phyloP scores from a whole-genome alignment of 2,113 vertebrate species.

The Bos indicus region DNA sequence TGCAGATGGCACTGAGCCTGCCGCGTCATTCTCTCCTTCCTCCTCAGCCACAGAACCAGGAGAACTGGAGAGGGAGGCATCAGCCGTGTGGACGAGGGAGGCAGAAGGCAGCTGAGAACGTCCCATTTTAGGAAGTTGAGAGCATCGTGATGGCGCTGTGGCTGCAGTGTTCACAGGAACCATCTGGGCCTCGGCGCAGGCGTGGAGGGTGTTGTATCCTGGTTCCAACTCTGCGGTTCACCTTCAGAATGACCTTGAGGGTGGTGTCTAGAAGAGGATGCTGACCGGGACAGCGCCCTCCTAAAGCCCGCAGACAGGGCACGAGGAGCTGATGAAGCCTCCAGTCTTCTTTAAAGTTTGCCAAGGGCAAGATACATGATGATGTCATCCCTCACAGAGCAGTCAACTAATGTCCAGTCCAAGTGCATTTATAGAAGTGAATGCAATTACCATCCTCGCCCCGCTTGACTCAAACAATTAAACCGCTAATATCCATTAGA shows the following conservation, averaged over 20 bases:
- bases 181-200: background rate
- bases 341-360: constrained; percentile 1
- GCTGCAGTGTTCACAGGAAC: background rate
- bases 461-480: background rate
- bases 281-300: background rate
- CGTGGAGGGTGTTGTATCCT: background rate
- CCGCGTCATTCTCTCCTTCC: background rate
- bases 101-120: background rate
- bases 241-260: background rate
- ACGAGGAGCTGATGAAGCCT: background rate
- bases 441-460: background rate
- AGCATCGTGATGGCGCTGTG: background rate
- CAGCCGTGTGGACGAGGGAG: background rate
- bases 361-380: background rate
- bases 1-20: background rate
- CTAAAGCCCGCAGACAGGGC: background rate
- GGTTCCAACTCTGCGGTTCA: background rate
- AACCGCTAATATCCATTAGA: background rate
- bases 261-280: background rate
- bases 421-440: background rate
- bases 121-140: background rate
- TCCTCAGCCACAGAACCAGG: background rate
- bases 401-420: background rate
- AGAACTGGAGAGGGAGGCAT: background rate
- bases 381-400: background rate